Conservation (phyloP, 1,140 invertebrate genomes). For the Camponotus pennsylvanicus region DNA sequence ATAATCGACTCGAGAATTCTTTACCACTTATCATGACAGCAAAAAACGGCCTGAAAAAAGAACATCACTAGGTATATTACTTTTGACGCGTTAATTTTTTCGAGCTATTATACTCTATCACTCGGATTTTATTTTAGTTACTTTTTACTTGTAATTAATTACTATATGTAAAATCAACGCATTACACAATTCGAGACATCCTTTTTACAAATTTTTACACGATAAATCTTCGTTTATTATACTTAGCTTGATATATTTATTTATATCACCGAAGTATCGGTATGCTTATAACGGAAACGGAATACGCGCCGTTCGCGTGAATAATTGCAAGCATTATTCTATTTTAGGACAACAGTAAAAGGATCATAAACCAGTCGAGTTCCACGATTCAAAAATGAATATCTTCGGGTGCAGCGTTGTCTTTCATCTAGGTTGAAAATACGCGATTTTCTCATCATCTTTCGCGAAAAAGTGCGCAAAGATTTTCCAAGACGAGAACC, state of each 20-base stretch:
- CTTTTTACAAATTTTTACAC: constrained; percentile 74
- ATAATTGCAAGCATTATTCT: constrained; percentile 31
- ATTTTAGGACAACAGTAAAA: constrained; percentile 35
- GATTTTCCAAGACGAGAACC: not conserved
- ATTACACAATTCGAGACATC: constrained; percentile 61
- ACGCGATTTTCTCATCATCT: not conserved
- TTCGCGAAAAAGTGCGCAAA: constrained; percentile 26
- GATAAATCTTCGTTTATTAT: constrained; percentile 58
- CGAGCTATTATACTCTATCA: constrained; percentile 28
- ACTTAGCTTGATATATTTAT: constrained; percentile 67
- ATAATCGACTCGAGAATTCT: constrained; percentile 60
- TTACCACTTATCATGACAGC: constrained; percentile 22
- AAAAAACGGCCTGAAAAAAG: not conserved
- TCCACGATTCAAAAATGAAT: constrained; percentile 15
- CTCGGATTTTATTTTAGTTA: constrained; percentile 49
- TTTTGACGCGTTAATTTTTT: constrained; percentile 40
- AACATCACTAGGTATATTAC: constrained; percentile 47
- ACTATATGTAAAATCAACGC: constrained; percentile 58
- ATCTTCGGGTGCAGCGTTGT: not conserved
- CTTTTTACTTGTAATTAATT: constrained; percentile 58
- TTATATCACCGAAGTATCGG: constrained; percentile 52
- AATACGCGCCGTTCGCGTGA: constrained; percentile 12
- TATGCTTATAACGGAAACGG: constrained; percentile 32
- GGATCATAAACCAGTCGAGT: constrained; percentile 28
- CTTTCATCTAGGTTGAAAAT: constrained; percentile 11